Evolutionary conservation across 2,797 vertebrate genomes (phyloP).

Genomic region (Glossophaga mutica): DNA sequence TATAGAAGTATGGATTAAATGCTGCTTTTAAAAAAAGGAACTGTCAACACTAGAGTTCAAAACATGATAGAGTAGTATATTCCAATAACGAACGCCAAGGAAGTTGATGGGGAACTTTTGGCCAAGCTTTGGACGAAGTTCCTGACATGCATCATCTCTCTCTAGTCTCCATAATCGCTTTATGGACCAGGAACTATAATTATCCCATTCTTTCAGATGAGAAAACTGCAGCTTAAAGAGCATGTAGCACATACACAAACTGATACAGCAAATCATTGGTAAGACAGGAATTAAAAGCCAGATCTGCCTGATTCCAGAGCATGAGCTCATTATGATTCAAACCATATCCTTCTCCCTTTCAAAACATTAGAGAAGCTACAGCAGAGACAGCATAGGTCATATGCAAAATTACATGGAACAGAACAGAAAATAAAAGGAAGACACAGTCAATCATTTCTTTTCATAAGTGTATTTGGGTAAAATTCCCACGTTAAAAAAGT

Average conservation of each 20-base stretch:
- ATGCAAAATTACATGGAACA: not conserved
- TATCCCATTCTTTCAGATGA: not conserved
- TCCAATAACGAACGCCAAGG: not conserved
- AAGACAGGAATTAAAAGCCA: not conserved
- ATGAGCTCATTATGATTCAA: not conserved
- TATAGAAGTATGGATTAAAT: not conserved
- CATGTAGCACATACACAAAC: not conserved
- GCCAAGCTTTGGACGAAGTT: not conserved
- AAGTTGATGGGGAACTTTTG: not conserved
- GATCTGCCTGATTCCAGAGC: not conserved
- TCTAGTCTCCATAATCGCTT: not conserved
- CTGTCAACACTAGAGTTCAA: not conserved
- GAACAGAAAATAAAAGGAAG: not conserved
- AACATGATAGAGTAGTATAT: not conserved
- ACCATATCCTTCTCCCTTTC: not conserved
- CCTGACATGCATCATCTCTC: not conserved
- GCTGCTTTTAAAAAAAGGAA: not conserved
- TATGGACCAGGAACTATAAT: not conserved
- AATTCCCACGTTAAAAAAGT: not conserved
- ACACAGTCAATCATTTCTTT: not conserved
- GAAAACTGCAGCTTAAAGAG: not conserved
- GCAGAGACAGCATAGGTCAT: not conserved
- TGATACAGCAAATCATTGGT: not conserved
- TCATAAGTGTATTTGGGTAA: not conserved
- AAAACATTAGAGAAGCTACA: not conserved